phyloP scores from a whole-genome alignment of 2,113 vertebrate species.

The Catagonus wagneri region DNA sequence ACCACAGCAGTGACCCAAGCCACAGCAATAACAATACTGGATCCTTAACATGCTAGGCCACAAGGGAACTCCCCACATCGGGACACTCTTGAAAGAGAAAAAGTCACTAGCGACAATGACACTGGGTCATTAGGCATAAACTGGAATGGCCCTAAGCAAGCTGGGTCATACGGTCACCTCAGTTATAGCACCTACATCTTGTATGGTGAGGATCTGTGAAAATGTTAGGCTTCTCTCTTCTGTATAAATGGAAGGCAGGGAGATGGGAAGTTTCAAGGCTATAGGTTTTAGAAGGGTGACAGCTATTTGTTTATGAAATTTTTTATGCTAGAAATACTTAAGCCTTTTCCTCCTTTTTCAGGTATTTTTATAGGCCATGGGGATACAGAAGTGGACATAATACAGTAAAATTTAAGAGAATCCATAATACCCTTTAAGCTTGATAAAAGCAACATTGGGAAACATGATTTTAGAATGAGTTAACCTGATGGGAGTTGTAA shows the following conservation, averaged over 20 bases:
- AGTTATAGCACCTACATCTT: neutral
- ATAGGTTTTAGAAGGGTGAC: neutral
- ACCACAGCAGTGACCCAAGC: no score
- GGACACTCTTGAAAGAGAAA: neutral
- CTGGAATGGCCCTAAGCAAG: neutral
- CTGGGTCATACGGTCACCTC: neutral
- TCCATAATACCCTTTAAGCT: neutral
- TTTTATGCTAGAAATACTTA: constrained; percentile 47
- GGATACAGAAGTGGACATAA: neutral
- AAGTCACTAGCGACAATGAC: neutral
- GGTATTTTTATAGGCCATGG: neutral
- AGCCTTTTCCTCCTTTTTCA: neutral
- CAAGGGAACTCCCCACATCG: no score
- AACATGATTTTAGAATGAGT: neutral
- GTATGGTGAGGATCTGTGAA: neutral
- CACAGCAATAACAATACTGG: no score
- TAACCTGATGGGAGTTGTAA: neutral
- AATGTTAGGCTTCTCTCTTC: neutral
- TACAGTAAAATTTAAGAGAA: neutral
- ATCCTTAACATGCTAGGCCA: no score
- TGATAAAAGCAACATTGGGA: neutral
- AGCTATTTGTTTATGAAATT: neutral
- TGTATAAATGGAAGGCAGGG: neutral
- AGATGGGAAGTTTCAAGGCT: constrained; percentile 25
- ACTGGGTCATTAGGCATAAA: neutral